Conservation (phyloP, 2,797 vertebrate species). For the Gymnocypris eckloni region DNA sequence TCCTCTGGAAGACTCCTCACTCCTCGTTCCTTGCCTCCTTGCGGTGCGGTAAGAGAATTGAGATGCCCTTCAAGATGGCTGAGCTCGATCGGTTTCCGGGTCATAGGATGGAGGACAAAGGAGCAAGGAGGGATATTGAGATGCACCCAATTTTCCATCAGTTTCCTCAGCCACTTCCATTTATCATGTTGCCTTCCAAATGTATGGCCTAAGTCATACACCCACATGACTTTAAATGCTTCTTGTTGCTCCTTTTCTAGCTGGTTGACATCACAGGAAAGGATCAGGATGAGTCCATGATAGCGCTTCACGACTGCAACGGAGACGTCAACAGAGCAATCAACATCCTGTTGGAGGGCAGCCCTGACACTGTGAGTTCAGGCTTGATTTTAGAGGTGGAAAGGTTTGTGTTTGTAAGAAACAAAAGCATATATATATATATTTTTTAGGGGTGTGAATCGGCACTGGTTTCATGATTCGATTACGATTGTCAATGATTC, state of each 20-base stretch:
- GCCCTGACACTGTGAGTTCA: constrained; percentile 92
- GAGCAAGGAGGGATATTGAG: too few species aligned
- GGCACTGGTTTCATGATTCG: too few species aligned
- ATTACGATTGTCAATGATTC: too few species aligned
- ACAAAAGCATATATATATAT: not conserved
- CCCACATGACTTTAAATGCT: not conserved
- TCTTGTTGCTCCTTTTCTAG: constrained; percentile 72
- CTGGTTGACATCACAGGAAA: constrained; percentile 99
- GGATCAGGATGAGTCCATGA: constrained; percentile 99
- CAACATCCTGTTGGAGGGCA: constrained; percentile 97
- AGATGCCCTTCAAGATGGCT: too few species aligned
- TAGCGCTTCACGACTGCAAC: constrained; percentile 97
- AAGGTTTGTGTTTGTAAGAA: not conserved
- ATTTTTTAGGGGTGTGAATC: too few species aligned
- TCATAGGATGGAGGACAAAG: too few species aligned
- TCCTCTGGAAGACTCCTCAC: too few species aligned
- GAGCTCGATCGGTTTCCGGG: too few species aligned
- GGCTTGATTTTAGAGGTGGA: constrained; percentile 33
- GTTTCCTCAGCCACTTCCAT: not conserved
- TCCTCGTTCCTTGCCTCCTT: too few species aligned
- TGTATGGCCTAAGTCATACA: not conserved
- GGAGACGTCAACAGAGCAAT: constrained; percentile 99
- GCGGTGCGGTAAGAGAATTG: too few species aligned
- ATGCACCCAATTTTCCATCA: not conserved
- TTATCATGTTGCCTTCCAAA: constrained; percentile 7